Percentiles rank a stretch among this genome's conserved stretches.
phyloP scores from a whole-genome alignment of 2,797 vertebrate species.

The Tokudaia muenninki region DNA sequence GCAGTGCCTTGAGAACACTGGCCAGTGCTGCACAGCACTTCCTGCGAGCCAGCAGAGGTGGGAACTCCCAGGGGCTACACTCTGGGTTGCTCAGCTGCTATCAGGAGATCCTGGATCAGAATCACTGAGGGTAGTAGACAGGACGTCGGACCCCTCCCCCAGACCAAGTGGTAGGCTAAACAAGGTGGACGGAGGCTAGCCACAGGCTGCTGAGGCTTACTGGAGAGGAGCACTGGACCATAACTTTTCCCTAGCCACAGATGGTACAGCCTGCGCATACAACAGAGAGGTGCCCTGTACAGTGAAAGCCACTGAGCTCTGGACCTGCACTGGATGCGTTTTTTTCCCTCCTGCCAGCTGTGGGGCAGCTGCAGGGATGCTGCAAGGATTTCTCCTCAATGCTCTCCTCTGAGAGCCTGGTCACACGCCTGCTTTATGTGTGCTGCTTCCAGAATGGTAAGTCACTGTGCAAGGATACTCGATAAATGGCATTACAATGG shows the following conservation, averaged over 20 bases:
- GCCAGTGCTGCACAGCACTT: background rate
- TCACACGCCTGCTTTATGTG: background rate
- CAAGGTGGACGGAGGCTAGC: background rate
- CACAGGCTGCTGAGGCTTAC: background rate
- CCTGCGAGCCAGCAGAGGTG: background rate
- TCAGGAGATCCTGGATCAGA: background rate
- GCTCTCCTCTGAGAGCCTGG: background rate
- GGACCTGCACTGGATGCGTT: no score
- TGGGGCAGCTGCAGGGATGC: fast-evolving
- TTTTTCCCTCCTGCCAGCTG: background rate
- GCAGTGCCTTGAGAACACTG: background rate
- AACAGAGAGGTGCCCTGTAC: background rate
- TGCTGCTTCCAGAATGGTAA: background rate
- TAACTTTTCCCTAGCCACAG: background rate
- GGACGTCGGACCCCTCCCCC: background rate
- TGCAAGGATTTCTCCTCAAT: background rate
- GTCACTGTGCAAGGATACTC: background rate
- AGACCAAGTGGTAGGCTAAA: background rate
- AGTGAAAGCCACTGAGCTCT: background rate
- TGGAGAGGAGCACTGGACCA: background rate
- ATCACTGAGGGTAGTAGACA: background rate
- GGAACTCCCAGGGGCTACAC: background rate
- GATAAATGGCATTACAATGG: background rate
- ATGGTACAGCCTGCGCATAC: background rate
- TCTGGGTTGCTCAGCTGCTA: background rate